phyloP scores from a whole-genome alignment of 2,797 vertebrate species.

The Smutsia temminckii region DNA sequence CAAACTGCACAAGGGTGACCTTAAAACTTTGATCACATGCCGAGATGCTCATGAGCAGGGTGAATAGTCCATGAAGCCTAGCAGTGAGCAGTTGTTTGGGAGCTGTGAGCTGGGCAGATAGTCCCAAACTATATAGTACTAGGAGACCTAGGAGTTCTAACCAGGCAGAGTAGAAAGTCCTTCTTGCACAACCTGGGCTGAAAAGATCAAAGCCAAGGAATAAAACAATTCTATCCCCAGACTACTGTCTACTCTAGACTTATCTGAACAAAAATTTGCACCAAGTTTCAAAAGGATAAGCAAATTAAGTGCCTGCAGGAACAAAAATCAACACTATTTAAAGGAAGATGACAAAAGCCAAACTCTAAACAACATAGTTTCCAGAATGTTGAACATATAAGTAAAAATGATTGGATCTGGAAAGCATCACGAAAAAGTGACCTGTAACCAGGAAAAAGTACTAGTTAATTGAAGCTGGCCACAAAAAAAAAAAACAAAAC shows the following conservation, averaged over 20 bases:
- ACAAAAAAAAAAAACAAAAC: background rate
- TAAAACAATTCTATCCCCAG: background rate
- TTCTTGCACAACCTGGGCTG: background rate
- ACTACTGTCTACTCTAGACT: background rate
- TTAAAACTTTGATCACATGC: background rate
- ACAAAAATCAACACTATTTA: background rate
- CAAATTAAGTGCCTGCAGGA: background rate
- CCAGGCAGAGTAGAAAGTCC: background rate
- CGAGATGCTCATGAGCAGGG: background rate
- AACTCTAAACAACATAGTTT: background rate
- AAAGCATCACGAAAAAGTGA: background rate
- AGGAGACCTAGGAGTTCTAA: background rate
- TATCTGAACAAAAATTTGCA: background rate
- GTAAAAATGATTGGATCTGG: background rate
- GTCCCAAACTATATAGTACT: background rate
- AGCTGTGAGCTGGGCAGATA: background rate
- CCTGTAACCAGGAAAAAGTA: background rate
- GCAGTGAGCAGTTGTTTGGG: background rate
- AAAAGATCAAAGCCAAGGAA: background rate
- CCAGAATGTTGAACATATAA: background rate
- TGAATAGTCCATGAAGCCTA: background rate
- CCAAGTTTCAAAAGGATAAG: background rate
- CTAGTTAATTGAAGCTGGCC: background rate
- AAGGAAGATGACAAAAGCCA: background rate
- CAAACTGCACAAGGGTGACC: background rate